Base-by-base conservation (phyloP, 2,797 vertebrate species). In the Hypotaenidia okinawae region DNA sequence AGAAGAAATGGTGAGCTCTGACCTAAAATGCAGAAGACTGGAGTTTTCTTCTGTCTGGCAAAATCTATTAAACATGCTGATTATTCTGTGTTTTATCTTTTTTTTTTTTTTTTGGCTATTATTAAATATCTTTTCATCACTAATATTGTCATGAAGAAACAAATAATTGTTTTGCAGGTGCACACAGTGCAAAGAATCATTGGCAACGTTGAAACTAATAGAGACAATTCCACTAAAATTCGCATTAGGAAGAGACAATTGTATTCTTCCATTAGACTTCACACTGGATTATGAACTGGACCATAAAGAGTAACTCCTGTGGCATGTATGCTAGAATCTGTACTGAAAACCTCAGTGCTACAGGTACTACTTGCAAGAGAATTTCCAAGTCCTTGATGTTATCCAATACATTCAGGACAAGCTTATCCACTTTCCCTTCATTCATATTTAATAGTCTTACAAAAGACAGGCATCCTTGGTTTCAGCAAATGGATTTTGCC, bases 381-480 rank as follows among this genome's bases (percentile, higher is more conserved):
- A 52, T 81, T 91, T 92, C 27, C 54, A 86, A 68, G 25, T 27
- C 4, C 39, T 93, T 91, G 35, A 64, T 58, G 27, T 69, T 85
- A 69, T 51, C 25, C 24, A 67, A 13, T 85, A 58, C 22, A 69
- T 63, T 75, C 35, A 83, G 41, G 14, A 87, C 91, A 96, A 95
- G 79, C 4, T 90, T 92, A 94, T 92, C 62, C 69, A 78, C 73
- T 91, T 95, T 84, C 32, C 47, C n/a, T 69, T 78, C 27, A 94
- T 93, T 77, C 41, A 91, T 93, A 69, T 92, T 96, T 93, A 86
- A 93, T 87, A 68, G 11, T 8, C 14, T 64, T 57, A 83, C 79
- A 43, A 88, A 87, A 85, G n/a, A 43, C 59, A 87, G 27, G 41
- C 35, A 89, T 89, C 21, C 19, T 73, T 67, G 45, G 49, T 73